These are phyloP conservation scores for Scaptomyza cyrtandrae DNA, from an alignment of 2,888 invertebrate species.

Conservation along the genomic window DNA sequence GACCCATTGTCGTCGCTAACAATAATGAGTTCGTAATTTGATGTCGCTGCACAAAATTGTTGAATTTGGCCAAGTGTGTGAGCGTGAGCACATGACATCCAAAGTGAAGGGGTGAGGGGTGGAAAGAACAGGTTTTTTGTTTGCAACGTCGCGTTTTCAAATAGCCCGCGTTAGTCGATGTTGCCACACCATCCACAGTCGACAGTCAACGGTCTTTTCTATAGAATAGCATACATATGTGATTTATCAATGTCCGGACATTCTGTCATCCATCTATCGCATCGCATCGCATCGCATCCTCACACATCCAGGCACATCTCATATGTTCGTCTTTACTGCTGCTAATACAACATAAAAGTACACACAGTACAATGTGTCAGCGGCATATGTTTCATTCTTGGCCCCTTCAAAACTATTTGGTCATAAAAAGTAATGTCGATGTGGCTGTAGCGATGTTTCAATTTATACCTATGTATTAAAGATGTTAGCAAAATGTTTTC, in stretches of 20 bases:
- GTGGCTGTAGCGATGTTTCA: too few species aligned
- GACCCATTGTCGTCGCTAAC: constrained; percentile 70
- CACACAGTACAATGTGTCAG: constrained; percentile 46
- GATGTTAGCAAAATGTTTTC: too few species aligned
- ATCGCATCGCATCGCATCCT: constrained; percentile 1
- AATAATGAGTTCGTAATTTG: constrained; percentile 83
- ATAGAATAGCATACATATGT: constrained; percentile 57
- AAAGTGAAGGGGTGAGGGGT: too few species aligned
- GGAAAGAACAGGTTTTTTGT: constrained; percentile 29
- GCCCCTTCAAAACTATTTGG: constrained; percentile 47
- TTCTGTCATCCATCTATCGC: constrained; percentile 64
- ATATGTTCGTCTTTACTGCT: constrained; percentile 20
- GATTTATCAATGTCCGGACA: constrained; percentile 74
- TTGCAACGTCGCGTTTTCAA: constrained; percentile 55
- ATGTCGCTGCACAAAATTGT: constrained; percentile 75
- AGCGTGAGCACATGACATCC: background rate
- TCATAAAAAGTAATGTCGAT: constrained; percentile 18
- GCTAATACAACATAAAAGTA: background rate
- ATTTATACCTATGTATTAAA: too few species aligned
- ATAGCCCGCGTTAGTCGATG: constrained; percentile 39
- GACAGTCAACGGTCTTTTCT: constrained; percentile 13
- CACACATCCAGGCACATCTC: constrained; percentile 10
- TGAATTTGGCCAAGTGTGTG: constrained; percentile 59
- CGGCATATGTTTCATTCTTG: constrained; percentile 63
- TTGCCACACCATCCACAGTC: background rate